Conservation (phyloP, 2,113 vertebrate species). For the Eptesicus fuscus region DNA sequence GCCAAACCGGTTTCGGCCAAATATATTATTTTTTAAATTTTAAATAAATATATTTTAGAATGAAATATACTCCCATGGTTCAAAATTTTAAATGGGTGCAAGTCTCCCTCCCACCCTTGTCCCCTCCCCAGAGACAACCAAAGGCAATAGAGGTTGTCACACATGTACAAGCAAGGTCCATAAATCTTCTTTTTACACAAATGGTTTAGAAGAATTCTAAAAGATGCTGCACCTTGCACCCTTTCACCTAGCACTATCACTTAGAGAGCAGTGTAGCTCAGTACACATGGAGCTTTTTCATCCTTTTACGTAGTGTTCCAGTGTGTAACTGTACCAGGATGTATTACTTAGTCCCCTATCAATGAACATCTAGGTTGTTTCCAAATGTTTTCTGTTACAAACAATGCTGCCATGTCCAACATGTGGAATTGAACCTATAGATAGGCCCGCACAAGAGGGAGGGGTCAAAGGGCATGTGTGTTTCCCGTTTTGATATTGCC, state of each 20-base stretch:
- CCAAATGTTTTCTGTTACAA: background rate
- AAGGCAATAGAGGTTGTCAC: background rate
- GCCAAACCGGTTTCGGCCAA: no score
- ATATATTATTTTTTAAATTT: background rate
- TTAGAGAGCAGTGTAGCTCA: background rate
- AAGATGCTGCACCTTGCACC: background rate
- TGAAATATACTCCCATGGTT: background rate
- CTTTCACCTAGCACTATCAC: background rate
- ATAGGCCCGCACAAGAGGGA: background rate
- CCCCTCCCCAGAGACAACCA: background rate
- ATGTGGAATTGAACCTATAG: background rate
- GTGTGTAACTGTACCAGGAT: background rate
- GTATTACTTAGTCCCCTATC: background rate
- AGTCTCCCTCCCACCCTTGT: background rate
- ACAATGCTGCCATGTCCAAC: background rate
- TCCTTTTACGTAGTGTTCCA: background rate
- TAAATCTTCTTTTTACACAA: background rate
- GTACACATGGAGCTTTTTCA: background rate
- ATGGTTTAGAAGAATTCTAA: background rate
- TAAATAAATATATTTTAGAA: background rate
- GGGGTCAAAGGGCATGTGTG: background rate
- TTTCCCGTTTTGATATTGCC: background rate
- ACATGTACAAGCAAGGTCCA: background rate
- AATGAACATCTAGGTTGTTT: background rate
- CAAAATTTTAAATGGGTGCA: background rate